Percentiles rank a stretch among this genome's conserved stretches.
phyloP scores from a whole-genome alignment of 2,113 vertebrate species.

The Copsychus sechellarum region DNA sequence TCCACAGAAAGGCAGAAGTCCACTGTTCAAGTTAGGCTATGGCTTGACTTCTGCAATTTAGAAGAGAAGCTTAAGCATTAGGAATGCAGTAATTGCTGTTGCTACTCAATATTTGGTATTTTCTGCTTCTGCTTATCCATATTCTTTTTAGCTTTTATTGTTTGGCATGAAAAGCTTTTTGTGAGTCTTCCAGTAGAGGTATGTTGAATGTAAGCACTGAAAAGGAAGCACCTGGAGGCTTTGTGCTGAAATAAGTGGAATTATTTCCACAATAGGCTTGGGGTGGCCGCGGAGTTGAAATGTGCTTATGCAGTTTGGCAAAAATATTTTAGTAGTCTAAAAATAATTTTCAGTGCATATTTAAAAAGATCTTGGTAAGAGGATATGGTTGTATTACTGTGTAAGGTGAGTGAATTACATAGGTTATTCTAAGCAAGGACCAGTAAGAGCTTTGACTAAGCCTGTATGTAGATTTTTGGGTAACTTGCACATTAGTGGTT shows the following conservation, averaged over 20 bases:
- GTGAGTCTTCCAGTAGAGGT: neutral
- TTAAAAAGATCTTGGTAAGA: neutral
- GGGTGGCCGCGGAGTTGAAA: neutral
- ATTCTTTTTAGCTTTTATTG: neutral
- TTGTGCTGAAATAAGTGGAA: constrained; percentile 14
- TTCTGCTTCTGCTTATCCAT: neutral
- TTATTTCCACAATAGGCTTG: constrained; percentile 15
- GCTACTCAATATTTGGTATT: neutral
- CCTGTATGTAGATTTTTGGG: neutral
- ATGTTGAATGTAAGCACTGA: neutral
- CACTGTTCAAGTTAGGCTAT: neutral
- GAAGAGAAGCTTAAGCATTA: neutral
- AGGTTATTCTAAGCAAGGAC: neutral
- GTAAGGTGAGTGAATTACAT: neutral
- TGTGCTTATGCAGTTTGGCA: neutral
- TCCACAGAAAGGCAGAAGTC: neutral
- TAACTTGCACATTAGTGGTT: neutral
- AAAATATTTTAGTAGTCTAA: neutral
- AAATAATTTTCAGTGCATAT: neutral
- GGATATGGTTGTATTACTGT: neutral
- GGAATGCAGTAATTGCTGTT: neutral
- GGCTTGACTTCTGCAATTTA: neutral
- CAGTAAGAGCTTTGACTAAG: neutral
- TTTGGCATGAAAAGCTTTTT: neutral
- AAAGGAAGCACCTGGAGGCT: constrained; percentile 38